These are phyloP conservation scores for Neotoxoptera formosana DNA, from an alignment of 1,140 invertebrate species.

Conservation along the genomic window DNA sequence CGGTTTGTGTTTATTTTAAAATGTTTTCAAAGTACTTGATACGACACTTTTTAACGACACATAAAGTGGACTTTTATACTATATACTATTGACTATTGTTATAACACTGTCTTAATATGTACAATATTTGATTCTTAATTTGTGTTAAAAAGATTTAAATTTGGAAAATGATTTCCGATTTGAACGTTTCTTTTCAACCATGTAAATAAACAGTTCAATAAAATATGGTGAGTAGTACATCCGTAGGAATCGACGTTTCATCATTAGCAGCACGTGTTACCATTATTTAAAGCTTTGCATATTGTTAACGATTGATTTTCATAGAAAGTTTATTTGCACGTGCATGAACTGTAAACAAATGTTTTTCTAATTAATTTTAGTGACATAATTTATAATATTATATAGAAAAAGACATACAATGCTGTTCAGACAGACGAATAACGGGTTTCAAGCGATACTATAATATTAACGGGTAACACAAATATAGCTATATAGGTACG, in stretches of 20 bases:
- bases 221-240: slow-evolving; percentile 27
- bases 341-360: neutral
- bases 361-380: neutral
- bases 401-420: neutral
- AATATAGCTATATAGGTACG: neutral
- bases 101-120: neutral
- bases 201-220: slow-evolving; percentile 7
- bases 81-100: neutral
- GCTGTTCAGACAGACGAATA: neutral
- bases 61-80: neutral
- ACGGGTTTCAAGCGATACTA: neutral
- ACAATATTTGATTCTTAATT: neutral
- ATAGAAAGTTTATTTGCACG: neutral
- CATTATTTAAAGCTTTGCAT: neutral
- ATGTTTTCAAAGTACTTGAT: neutral
- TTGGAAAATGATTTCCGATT: slow-evolving; percentile 22
- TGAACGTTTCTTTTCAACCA: slow-evolving; percentile 5
- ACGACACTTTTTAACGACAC: neutral
- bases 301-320: slow-evolving; percentile 4
- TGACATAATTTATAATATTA: neutral
- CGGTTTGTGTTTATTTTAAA: neutral
- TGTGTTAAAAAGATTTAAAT: neutral
- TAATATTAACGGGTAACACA: neutral
- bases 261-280: neutral
- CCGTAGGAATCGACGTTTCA: slow-evolving; percentile 14